Percentiles rank a stretch among this genome's conserved stretches.
These are phyloP conservation scores for Urosaurus nigricauda DNA, from an alignment of 2,797 vertebrate genomes.

Conservation along the genomic window DNA sequence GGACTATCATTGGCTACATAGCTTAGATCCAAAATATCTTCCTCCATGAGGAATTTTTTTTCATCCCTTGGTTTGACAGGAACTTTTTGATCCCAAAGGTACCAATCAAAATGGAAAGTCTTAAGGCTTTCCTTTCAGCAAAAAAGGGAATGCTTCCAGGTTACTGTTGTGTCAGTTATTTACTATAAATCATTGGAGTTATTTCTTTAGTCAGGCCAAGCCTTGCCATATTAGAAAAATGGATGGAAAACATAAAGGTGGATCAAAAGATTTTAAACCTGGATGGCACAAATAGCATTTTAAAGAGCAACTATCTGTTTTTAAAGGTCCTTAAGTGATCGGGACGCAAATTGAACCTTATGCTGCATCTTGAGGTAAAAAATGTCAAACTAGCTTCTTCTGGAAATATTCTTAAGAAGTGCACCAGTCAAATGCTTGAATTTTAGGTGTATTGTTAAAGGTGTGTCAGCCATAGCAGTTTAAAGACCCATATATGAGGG, in stretches of 20 bases:
- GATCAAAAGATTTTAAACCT: neutral
- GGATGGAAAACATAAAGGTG: neutral
- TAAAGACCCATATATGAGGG: conserved; percentile 39
- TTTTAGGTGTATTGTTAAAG: neutral
- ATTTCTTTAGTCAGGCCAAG: neutral
- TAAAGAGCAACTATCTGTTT: neutral
- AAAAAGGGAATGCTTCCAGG: neutral
- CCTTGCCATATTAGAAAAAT: conserved; percentile 1
- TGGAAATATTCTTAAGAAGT: conserved; percentile 13
- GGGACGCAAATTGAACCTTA: neutral
- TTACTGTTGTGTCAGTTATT: neutral
- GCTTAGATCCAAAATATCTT: neutral
- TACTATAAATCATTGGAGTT: neutral
- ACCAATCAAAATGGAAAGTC: neutral
- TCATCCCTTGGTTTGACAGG: neutral
- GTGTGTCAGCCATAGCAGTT: conserved; percentile 17
- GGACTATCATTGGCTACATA: neutral
- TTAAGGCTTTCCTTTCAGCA: neutral
- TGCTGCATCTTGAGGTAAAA: neutral
- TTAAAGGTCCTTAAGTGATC: conserved; percentile 1
- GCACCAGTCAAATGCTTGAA: neutral
- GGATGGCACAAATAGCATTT: neutral
- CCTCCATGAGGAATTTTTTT: neutral
- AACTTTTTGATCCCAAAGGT: conserved; percentile 8
- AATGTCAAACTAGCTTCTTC: conserved; percentile 1